Evolutionary conservation across 1,140 invertebrate genomes (phyloP).

Genomic region (Caenorhabditis latens): DNA sequence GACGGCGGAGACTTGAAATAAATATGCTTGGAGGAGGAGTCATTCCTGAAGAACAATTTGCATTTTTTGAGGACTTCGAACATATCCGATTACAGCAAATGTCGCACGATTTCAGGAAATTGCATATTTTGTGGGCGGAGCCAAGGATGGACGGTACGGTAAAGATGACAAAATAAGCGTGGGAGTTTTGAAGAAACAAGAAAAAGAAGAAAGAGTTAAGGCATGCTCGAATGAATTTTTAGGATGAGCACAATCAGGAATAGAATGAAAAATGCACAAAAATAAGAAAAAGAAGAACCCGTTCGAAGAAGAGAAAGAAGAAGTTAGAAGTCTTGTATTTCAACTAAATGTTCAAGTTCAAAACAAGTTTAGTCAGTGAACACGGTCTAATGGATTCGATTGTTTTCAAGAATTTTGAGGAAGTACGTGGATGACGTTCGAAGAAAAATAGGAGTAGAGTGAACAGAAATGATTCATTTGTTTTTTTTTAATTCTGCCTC

Average conservation of each 20-base stretch:
- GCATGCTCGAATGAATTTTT: conserved; percentile 3
- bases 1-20: conserved; percentile 12
- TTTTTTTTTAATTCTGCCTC: too few species aligned
- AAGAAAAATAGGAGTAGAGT: neutral
- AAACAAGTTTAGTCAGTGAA: neutral
- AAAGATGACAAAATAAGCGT: neutral
- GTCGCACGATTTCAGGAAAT: conserved; percentile 42
- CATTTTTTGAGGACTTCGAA: conserved; percentile 36
- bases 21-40: conserved; percentile 39
- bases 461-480: neutral
- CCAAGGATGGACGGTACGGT: neutral
- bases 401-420: neutral
- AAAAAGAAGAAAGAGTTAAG: neutral
- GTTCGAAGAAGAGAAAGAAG: conserved; percentile 7
- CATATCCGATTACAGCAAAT: conserved; percentile 45
- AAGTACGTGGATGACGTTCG: neutral
- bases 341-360: neutral
- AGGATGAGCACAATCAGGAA: neutral
- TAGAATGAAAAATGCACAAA: neutral
- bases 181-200: neutral
- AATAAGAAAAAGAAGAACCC: neutral
- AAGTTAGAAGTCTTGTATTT: conserved; percentile 1
- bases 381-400: conserved; percentile 24
- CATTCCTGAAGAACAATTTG: conserved; percentile 25
- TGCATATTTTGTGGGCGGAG: conserved; percentile 28